Evolutionary conservation across 1,140 invertebrate genomes (phyloP), one percentile per base, ranked within the genome.

Genomic region (Bombus consobrinus): DNA sequence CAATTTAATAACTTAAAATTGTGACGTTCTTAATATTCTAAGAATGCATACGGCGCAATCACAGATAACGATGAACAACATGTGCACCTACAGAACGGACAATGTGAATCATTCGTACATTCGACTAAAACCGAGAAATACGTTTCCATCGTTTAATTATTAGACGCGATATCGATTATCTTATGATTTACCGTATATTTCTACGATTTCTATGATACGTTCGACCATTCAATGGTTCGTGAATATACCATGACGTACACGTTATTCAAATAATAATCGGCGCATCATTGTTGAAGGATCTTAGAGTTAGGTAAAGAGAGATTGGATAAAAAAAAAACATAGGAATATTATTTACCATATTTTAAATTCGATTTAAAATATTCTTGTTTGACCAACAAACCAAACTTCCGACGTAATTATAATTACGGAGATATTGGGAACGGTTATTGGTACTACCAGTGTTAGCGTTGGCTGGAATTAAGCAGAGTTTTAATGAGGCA

Each of bases 131-230:
- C 53, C 71, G 22, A 62, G 71, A n/a, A 73, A 88, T 39, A 22
- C 37, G 41, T 71, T 74, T 81, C 39, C 74, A 86, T 83, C 83
- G 25, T 75, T 86, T 57, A 41, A 66, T 85, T 39, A 47, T 28
- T 32, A 75, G 37, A 68, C 28, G 34, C 22, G 43, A 41, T 15
- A 59, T 69, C 59, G 47, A 81, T 81, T 85, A n/a, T 75, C 32
- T 74, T 75, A 81, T 83, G 81, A 86, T 86, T 57, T 59, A 86
- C 43, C 37, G 66, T 37, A 64, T 41, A n/a, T 53, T 83, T 12
- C 22, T 64, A 41, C 80, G 57, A 86, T 64, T 78, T 25, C n/a
- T 15, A 37, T 37, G 22, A 59, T 53, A 77, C 53, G n/a, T 10
- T 39, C 43, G 13, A 8, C 13, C 37, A 53, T 53, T 32, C 47